Base-by-base conservation (phyloP, 2,888 invertebrate species). In the Brachynemurus nebulosus region DNA sequence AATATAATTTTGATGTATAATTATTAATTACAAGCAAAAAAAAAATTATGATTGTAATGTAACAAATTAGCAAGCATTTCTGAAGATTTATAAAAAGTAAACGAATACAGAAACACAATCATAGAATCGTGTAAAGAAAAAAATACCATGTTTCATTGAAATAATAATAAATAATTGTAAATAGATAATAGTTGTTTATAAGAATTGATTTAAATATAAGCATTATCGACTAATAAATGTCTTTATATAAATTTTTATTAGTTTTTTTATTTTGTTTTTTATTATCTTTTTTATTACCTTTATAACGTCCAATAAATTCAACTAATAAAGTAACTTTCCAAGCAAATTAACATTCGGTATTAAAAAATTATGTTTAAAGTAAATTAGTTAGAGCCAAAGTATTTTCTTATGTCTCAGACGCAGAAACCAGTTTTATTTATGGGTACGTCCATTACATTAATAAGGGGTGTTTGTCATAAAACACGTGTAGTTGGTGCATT, bases 111-210 rank as follows among this genome's bases (percentile, higher is more conserved):
- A 17, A 40, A 40, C n/a, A 18, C 40, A 27, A 14, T 40, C 30
- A 27, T 27, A 25, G 34, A 21, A 35, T 12, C 16, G 42, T 20
- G 34, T 35, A 35, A 21, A 33, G 34, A 33, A 42, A 42, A 20
- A 35, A 19, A 34, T 20, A 42, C 23, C 36, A 42, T 34, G 34
- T 34, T 42, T 21, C 19, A 42, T 17, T 35, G 14, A 42, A 42
- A n/a, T 14, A 34, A 42, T 34, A 25, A 35, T 42, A 42, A 42
- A 42, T 42, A 42, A 35, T 42, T 21, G 35, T 42, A 37, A n/a
- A n/a, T n/a, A n/a, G n/a, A 30, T 30, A 30, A 30, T 30, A 40
- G 40, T 35, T 35, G 42, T 42, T 42, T 42, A 42, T 42, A 42
- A 35, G 42, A 42, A 35, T 42, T 27, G 25, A 40, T 25, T 40